Percentiles rank a stretch among this genome's conserved stretches.
phyloP scores from a whole-genome alignment of 2,888 invertebrate species.

The Thelaira solivaga region DNA sequence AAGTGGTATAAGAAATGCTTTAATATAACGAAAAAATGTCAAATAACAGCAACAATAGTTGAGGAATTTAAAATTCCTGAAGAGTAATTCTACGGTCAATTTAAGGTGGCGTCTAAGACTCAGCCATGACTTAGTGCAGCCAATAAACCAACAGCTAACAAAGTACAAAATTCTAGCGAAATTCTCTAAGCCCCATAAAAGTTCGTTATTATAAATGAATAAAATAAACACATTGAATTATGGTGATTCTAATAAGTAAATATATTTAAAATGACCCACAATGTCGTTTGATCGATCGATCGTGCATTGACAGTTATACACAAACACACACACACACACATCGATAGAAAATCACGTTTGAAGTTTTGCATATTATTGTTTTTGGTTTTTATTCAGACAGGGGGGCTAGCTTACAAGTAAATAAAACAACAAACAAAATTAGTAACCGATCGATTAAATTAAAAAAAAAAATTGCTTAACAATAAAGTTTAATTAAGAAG shows the following conservation, averaged over 20 bases:
- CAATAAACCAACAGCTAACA: constrained; percentile 13
- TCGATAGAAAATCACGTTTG: constrained; percentile 46
- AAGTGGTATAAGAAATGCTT: background rate
- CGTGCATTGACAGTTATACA: constrained; percentile 54
- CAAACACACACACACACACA: background rate
- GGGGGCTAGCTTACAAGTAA: background rate
- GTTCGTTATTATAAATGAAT: background rate
- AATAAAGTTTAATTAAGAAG: background rate
- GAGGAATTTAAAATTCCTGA: constrained; percentile 40
- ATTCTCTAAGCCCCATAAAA: constrained; percentile 7
- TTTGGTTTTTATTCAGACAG: background rate
- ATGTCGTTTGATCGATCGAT: constrained; percentile 21
- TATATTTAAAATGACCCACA: constrained; percentile 55
- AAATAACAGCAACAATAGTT: background rate
- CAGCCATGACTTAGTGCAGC: constrained; percentile 35
- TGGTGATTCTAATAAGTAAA: constrained; percentile 5
- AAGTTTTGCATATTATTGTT: background rate
- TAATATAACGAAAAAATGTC: background rate
- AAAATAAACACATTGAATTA: background rate
- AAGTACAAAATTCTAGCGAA: constrained; percentile 33
- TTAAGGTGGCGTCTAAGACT: constrained; percentile 42
- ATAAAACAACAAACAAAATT: background rate
- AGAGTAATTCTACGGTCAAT: constrained; percentile 12
- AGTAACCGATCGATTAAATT: background rate
- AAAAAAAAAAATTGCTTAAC: background rate